phyloP scores from a whole-genome alignment of 2,888 invertebrate species.

The Plagiodera versicolora region DNA sequence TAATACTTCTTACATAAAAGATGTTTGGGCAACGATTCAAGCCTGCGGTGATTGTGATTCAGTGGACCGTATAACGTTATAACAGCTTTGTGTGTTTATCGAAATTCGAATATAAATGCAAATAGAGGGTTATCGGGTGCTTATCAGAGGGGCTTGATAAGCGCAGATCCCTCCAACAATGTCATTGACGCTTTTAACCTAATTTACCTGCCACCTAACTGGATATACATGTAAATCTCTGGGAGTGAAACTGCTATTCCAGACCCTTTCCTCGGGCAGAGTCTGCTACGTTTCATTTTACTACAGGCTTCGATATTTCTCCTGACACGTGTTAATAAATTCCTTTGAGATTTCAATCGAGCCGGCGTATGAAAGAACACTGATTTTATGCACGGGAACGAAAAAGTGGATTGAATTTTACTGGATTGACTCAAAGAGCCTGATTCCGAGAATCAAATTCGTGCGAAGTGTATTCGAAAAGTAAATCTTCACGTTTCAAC shows the following conservation, averaged over 20 bases:
- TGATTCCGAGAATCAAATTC: background rate
- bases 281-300: conserved; percentile 30
- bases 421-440: background rate
- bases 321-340: conserved; percentile 33
- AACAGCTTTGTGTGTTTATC: conserved; percentile 48
- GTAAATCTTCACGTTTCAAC: background rate
- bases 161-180: conserved; percentile 47
- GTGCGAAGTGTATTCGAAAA: background rate
- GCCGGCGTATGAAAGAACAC: background rate
- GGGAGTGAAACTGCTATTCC: conserved; percentile 35
- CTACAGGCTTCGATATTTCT: conserved; percentile 25
- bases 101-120: conserved; percentile 53
- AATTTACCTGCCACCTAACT: conserved; percentile 52
- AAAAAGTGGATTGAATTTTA: background rate
- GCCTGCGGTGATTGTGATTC: conserved; percentile 21
- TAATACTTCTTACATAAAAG: conserved; percentile 26
- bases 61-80: conserved; percentile 33
- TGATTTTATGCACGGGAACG: background rate
- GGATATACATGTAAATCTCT: conserved; percentile 50
- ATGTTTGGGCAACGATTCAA: conserved; percentile 19
- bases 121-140: conserved; percentile 47
- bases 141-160: conserved; percentile 47
- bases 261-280: conserved; percentile 32
- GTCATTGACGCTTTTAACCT: conserved; percentile 50
- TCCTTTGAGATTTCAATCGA: conserved; percentile 10